phyloP scores from a whole-genome alignment of 2,888 invertebrate genomes.

The Halictus ligatus region DNA sequence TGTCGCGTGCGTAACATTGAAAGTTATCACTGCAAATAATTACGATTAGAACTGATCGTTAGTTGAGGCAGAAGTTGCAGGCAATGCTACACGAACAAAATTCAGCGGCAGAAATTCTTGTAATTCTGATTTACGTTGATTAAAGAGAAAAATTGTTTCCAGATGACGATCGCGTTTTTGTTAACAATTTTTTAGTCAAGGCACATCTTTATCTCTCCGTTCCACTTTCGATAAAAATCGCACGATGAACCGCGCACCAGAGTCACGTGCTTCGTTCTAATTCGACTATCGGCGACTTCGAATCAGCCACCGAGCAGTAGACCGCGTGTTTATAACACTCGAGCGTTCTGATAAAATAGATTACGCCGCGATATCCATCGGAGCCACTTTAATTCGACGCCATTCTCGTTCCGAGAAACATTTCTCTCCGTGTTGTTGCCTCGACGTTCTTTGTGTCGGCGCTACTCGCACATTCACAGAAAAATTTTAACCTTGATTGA shows the following conservation, averaged over 20 bases:
- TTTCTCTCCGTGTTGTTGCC: background rate
- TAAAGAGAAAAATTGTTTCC: background rate
- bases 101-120: background rate
- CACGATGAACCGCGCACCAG: constrained; percentile 8
- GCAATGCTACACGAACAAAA: background rate
- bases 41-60: background rate
- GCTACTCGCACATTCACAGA: background rate
- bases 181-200: constrained; percentile 43
- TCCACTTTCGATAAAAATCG: constrained; percentile 33
- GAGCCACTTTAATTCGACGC: constrained; percentile 14
- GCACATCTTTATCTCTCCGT: constrained; percentile 33
- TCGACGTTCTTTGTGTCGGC: background rate
- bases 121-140: background rate
- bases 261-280: background rate
- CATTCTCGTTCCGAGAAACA: background rate
- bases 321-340: constrained; percentile 28
- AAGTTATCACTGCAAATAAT: constrained; percentile 16
- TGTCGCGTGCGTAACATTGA: background rate
- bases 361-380: constrained; percentile 16
- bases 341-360: constrained; percentile 25
- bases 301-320: constrained; percentile 9
- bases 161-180: background rate
- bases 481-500: background rate
- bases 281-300: background rate
- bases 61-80: background rate